Base-by-base conservation (phyloP, 2,113 vertebrate genomes). In the Nematolebias whitei region DNA sequence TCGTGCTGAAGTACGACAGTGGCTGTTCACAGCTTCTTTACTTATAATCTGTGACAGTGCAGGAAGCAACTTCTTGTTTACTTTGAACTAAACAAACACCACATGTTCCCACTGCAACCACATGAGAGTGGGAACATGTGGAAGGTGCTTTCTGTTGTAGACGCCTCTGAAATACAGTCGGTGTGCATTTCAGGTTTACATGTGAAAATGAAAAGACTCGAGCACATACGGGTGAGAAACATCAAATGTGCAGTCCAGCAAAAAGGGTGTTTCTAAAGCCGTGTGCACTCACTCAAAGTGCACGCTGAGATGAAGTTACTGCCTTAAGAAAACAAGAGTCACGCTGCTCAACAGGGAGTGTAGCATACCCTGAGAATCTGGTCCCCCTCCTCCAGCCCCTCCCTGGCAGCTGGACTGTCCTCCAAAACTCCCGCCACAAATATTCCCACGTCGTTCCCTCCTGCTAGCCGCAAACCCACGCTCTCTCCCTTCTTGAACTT, bases 401-500 rank as follows among this genome's bases (percentile, higher is more conserved):
- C 97, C 88, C 96, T 97, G 0, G 98, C 96, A 49, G 98, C 98
- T 77, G 97, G 97, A 85, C 97, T 99, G 76, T 99, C 98, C 84
- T 98, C 97, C 68, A 98, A 88, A 85, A 99, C 98, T 58, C 98
- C 98, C 40, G 98, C 97, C 67, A 99, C 98, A 91, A 99, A 99
- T 80, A 99, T 99, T 41, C 98, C 98, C 63, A 99, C 98, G 40
- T 99, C 96, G 56, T 99, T 99, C 43, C 98, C 98, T 79, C 98
- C 97, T n/a, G 98, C 98, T 76, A 99, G 92, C 24, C 97, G 93
- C 77, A 99, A 90, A 26, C 98, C 98, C 63, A 99, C 98, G 12
- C 98, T 99, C 48, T 99, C 98, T 78, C 96, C 97, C 90, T 99
- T 99, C 89, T 94, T 95, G 90, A 99, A 99, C 90, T 98, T 99